Base-by-base conservation (phyloP, 2,888 invertebrate genomes). In the Rhaphigaster nebulosa region DNA sequence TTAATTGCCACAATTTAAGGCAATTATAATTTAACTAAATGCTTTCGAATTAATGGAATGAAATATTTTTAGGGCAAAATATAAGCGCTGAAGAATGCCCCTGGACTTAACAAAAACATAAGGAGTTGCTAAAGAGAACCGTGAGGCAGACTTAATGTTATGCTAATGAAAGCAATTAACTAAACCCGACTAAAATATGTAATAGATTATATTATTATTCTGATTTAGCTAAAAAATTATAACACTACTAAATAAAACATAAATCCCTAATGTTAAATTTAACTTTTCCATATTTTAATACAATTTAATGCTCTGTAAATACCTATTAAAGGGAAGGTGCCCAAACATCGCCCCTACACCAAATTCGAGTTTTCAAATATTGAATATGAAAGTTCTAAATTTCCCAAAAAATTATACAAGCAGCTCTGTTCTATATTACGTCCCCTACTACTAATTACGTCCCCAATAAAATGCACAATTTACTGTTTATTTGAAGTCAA, bases 21-120 rank as follows among this genome's bases (percentile, higher is more conserved):
- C 70, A 76, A 76, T 76, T 76, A 76, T 76, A 76, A 76, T 76
- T 76, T 76, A 76, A 76, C 70, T 76, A 76, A 76, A 76, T 38
- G 70, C 70, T 76, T 76, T 38, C 70, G 38, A 38, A 76, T 76
- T 76, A 76, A 76, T 76, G 70, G 70, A 76, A 18, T 34, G 70
- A 76, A 76, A 76, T 76, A 76, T 76, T 76, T 76, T 34, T 38
- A 38, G 23, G 34, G 70, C 34, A 38, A 76, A 76, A 76, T 76
- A 76, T 76, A 38, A 38, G 20, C 70, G 34, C 70, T 70, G 18
- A 26, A 70, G 70, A 18, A 29, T 20, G 70, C 70, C 38, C 15
- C n/a, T n/a, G 8, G 34, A 38, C 70, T 76, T 76, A 8, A 23
- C 34, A 6, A 76, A 76, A 76, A 38, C 70, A 76, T 38, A 1